phyloP scores from a whole-genome alignment of 1,140 invertebrate species.

The Heliconius eleuchia region DNA sequence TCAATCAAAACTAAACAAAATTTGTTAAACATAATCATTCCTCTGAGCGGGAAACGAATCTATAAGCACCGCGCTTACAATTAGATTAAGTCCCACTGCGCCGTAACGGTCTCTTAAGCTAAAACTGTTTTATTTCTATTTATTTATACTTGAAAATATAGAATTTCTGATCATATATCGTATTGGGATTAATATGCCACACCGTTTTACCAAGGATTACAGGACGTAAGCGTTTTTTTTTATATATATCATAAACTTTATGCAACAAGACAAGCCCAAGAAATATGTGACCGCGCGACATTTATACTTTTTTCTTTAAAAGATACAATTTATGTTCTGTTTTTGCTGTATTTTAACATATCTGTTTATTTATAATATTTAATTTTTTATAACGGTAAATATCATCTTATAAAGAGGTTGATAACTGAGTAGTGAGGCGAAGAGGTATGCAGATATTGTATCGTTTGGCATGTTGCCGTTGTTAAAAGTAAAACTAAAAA shows the following conservation, averaged over 20 bases:
- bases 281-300: conserved; percentile 14
- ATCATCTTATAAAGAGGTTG: background rate
- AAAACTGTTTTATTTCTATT: background rate
- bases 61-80: too few species aligned
- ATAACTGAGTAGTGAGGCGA: too few species aligned
- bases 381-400: background rate
- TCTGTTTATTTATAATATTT: conserved; percentile 1
- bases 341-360: conserved; percentile 4
- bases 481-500: too few species aligned
- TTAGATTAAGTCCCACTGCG: too few species aligned
- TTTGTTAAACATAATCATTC: too few species aligned
- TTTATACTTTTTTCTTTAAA: background rate
- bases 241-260: conserved; percentile 9
- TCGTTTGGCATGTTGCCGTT: too few species aligned
- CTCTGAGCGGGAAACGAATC: too few species aligned
- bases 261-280: conserved; percentile 7
- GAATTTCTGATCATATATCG: background rate
- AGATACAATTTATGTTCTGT: background rate
- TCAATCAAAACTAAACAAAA: too few species aligned
- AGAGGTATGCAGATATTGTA: too few species aligned
- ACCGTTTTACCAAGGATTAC: conserved; percentile 5
- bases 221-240: background rate
- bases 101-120: background rate
- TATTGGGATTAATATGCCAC: background rate
- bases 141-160: background rate